Base-by-base conservation (phyloP, 2,888 invertebrate species). In the Halictus ligatus region DNA sequence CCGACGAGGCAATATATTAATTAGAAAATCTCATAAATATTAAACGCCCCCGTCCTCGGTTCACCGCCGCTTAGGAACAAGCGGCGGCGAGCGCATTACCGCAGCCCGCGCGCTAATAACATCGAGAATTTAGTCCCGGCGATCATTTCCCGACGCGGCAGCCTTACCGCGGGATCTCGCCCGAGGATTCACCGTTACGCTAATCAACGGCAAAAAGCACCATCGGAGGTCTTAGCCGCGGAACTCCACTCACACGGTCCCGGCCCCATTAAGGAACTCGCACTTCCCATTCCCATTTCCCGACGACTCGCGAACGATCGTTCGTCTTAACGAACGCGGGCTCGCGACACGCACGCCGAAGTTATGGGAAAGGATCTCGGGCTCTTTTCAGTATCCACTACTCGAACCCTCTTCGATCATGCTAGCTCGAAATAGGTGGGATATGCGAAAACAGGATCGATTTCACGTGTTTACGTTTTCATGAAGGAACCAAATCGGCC, bases 161-260 rank as follows among this genome's bases (percentile, higher is more conserved):
- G 82, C 29, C 86, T 69, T 86, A 84, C 25, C 80, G 73, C 81
- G 40, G 78, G 74, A 86, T 89, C 89, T 69, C 50, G 69, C 69
- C 10, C 67, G 76, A 73, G 87, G 78, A 89, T 89, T 87, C 89
- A 89, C 89, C 89, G 89, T 89, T 89, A 89, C 89, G 81, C 80
- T 83, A 85, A 89, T 80, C 75, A 64, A 73, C 75, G 58, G 69
- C 25, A 73, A 87, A 83, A 87, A 79, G n/a, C 21, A 75, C 60
- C 69, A 74, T 54, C 60, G 64, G 25, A 60, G 35, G n/a, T 48
- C 54, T 67, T 7, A n/a, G 76, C 54, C 21, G 10, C 58, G 43
- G 54, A 67, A 67, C 21, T 46, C 6, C 60, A 46, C 75, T 46
- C 75, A 75, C 75, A 46, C 75, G 60, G 60, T 48, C 46, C 21